Percentiles rank a stretch among this genome's conserved stretches.
These are phyloP conservation scores for Epinephelus fuscoguttatus DNA, from an alignment of 2,113 vertebrate genomes.

Conservation along the genomic window DNA sequence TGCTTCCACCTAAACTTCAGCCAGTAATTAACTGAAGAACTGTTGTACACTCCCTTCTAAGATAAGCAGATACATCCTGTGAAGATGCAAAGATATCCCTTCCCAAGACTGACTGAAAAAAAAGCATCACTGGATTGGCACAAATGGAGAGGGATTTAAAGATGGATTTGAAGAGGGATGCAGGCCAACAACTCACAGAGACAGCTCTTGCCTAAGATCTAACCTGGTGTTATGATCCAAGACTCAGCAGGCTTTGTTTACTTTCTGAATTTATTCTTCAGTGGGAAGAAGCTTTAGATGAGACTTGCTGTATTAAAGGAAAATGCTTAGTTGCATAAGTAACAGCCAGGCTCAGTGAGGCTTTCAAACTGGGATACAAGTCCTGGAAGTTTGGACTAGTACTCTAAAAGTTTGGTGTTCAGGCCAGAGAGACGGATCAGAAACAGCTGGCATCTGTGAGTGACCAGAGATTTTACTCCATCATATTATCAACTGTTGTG, in stretches of 20 bases:
- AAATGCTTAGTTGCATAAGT: slow-evolving; percentile 47
- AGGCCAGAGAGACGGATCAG: not conserved
- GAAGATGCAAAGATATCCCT: slow-evolving; percentile 43
- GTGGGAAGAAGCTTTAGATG: slow-evolving; percentile 43
- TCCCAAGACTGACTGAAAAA: slow-evolving; percentile 8
- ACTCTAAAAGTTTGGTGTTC: slow-evolving; percentile 11
- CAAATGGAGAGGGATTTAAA: slow-evolving; percentile 31
- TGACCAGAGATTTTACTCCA: not conserved
- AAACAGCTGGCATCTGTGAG: slow-evolving; percentile 10
- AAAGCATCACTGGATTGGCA: slow-evolving; percentile 41
- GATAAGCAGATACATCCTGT: not conserved
- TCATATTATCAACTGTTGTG: not conserved
- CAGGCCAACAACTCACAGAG: slow-evolving; percentile 36
- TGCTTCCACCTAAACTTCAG: slow-evolving; percentile 9
- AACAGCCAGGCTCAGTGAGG: slow-evolving; percentile 23
- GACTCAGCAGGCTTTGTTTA: slow-evolving; percentile 63
- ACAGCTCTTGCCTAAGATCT: slow-evolving; percentile 49
- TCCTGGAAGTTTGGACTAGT: slow-evolving; percentile 45
- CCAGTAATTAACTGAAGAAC: slow-evolving; percentile 4
- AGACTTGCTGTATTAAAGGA: slow-evolving; percentile 44
- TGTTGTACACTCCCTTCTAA: not conserved
- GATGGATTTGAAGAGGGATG: slow-evolving; percentile 28
- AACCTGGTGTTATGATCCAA: slow-evolving; percentile 57
- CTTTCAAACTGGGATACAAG: slow-evolving; percentile 29
- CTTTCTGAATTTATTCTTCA: slow-evolving; percentile 33